Evolutionary conservation across 2,113 vertebrate species (phyloP), one percentile per base, ranked within the genome.

Genomic region (Sitta europaea): DNA sequence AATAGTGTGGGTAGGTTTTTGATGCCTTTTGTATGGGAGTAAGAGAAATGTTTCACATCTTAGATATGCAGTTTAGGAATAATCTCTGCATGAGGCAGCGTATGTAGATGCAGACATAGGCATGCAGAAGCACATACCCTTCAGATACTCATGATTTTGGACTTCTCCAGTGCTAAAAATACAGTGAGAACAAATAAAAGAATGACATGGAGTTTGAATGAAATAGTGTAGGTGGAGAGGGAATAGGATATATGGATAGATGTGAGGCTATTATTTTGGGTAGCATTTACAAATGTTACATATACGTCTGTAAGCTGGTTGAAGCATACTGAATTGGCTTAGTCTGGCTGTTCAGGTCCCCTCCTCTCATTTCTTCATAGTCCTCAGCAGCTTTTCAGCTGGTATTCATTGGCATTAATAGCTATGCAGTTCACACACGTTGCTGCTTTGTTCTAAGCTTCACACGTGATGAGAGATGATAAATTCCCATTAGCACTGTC

Each of bases 401-500:
- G 47, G 5, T 81, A 29, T 70, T 95, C 81, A 43, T 19, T 78
- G 66, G 71, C 86, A 90, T 77, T 90, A 95, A 91, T 92, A 81
- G 57, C 88, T 81, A 62, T 93, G 91, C 91, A 76, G 73, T 91
- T 95, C 6, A 27, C 24, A 40, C 7, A 13, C 4, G 0, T 77
- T 51, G 59, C 59, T 94, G 88, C 95, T 91, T 97, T 96, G 87
- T 94, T 97, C 96, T 89, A 57, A 87, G 79, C 92, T 67, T 96
- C 87, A 75, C 82, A 82, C 43, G 71, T 90, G 92, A 93, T 96
- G 86, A 63, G 89, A 81, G 89, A 95, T 93, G 94, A 97, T 97
- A 97, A 92, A 95, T 88, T 96, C 80, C 93, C 89, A 95, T 97
- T 97, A 97, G 74, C 88, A 66, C 78, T 87, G 53, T 90, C 89